A percentile compares a stretch with the other conserved stretches of the same genome.
phyloP scores from a whole-genome alignment of 2,888 invertebrate species.

The Lymantria dispar region DNA sequence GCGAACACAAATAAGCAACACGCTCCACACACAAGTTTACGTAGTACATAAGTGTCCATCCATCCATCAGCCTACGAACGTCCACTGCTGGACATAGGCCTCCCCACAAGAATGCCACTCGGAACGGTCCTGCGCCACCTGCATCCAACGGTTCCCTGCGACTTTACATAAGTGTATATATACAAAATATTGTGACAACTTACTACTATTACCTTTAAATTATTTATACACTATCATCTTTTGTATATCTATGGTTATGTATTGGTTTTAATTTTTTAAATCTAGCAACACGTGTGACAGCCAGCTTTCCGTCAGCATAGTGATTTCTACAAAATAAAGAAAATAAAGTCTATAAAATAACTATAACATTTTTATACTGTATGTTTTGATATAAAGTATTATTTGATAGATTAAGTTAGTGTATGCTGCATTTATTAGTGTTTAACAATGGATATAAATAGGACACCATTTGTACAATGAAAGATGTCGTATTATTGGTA shows the following conservation, averaged over 20 bases:
- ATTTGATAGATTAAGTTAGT: constrained; percentile 28
- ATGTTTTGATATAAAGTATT: constrained; percentile 26
- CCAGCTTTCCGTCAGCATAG: constrained; percentile 45
- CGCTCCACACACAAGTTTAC: no score
- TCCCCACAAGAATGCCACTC: no score
- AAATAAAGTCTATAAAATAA: constrained; percentile 14
- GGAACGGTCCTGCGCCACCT: no score
- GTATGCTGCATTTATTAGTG: constrained; percentile 27
- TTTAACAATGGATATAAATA: constrained; percentile 30
- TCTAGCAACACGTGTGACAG: constrained; percentile 28
- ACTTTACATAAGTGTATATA: no score
- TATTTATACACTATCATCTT: no score
- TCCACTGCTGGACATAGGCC: no score
- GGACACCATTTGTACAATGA: constrained; percentile 50
- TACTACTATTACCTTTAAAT: no score
- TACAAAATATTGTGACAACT: no score
- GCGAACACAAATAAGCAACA: no score
- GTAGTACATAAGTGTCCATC: no score
- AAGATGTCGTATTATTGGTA: constrained; percentile 74
- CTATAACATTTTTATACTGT: constrained; percentile 15
- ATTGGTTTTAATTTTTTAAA: background rate
- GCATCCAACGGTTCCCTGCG: no score
- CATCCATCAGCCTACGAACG: no score
- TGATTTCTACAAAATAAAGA: constrained; percentile 29
- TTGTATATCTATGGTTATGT: background rate